Evolutionary conservation across 2,113 vertebrate species (phyloP).

Genomic region (Nothoprocta perdicaria): DNA sequence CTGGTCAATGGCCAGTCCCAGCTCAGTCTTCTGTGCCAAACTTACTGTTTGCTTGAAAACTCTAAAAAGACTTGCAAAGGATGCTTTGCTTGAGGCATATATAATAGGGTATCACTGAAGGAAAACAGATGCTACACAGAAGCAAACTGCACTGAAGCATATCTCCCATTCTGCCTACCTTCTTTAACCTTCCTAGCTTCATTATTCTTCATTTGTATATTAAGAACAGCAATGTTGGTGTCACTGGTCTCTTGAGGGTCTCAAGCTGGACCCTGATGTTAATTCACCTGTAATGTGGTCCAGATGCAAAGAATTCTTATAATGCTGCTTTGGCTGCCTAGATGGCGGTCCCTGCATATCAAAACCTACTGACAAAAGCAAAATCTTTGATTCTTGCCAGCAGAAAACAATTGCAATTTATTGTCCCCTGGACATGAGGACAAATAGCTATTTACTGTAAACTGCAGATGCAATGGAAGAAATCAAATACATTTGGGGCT

Average conservation of each 20-base stretch:
- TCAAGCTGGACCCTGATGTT: neutral
- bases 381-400: constrained; percentile 24
- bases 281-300: neutral
- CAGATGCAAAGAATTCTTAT: constrained; percentile 18
- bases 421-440: constrained; percentile 19
- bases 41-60: neutral
- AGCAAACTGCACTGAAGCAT: neutral
- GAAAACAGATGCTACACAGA: neutral
- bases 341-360: constrained; percentile 14
- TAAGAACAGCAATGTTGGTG: neutral
- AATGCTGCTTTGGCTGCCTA: neutral
- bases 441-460: constrained; percentile 39
- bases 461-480: neutral
- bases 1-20: neutral
- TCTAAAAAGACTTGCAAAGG: neutral
- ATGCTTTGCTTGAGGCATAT: neutral
- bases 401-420: constrained; percentile 38
- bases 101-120: neutral
- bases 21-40: constrained; percentile 5
- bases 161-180: neutral
- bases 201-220: neutral
- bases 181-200: neutral
- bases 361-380: constrained; percentile 37
- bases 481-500: constrained; percentile 25
- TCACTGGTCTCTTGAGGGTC: neutral